These are phyloP conservation scores for Tapera naevia DNA, from an alignment of 2,797 vertebrate species.

Conservation along the genomic window DNA sequence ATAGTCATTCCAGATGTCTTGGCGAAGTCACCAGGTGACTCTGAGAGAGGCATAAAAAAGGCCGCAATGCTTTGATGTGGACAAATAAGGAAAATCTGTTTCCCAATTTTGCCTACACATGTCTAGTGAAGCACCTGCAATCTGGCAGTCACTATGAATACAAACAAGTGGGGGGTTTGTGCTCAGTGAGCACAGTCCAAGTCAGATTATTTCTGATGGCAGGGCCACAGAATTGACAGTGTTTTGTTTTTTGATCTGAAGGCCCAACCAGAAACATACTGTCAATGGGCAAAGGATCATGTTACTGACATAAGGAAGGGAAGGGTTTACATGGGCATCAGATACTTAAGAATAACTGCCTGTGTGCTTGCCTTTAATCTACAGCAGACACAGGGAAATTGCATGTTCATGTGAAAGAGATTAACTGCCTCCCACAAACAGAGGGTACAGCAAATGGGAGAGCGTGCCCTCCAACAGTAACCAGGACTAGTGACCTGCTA, in stretches of 20 bases:
- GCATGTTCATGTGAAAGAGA: not conserved
- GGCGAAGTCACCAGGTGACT: not conserved
- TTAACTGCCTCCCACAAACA: not conserved
- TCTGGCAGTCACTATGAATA: no score
- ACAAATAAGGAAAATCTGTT: not conserved
- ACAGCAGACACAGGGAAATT: not conserved
- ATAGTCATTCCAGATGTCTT: not conserved
- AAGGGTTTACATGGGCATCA: not conserved
- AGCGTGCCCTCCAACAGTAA: not conserved
- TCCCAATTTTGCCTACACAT: not conserved
- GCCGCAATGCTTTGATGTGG: not conserved
- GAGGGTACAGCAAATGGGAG: fast-evolving
- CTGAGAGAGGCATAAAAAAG: not conserved
- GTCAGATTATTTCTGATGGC: not conserved
- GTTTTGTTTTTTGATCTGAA: not conserved
- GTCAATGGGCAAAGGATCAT: not conserved
- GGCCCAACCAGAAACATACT: not conserved
- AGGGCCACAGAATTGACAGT: not conserved
- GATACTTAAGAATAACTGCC: not conserved
- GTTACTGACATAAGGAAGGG: not conserved
- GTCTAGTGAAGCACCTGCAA: not conserved
- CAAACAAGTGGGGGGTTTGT: no score
- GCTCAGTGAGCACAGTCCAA: no score
- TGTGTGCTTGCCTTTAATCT: not conserved
- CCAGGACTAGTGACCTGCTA: not conserved